Evolutionary conservation across 1,140 invertebrate genomes (phyloP).

Genomic region (Solenopsis fugax): DNA sequence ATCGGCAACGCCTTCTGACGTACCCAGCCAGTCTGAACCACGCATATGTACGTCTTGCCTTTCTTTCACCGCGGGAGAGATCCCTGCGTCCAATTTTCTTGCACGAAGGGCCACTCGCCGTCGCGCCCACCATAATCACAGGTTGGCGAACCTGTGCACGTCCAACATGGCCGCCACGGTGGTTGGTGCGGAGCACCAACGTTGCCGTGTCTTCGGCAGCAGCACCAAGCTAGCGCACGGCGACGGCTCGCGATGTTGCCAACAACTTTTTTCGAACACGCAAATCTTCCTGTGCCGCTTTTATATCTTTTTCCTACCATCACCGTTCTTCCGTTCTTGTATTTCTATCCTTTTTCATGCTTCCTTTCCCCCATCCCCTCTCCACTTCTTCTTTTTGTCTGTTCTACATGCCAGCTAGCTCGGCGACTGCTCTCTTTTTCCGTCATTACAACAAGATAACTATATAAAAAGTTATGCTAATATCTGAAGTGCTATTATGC

Average conservation of each 20-base stretch:
- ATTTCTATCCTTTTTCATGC: conserved; percentile 43
- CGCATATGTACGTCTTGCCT: conserved; percentile 54
- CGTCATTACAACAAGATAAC: conserved; percentile 48
- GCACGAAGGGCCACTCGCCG: conserved; percentile 74
- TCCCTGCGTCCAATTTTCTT: conserved; percentile 84
- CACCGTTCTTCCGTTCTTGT: conserved; percentile 43
- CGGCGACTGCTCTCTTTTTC: conserved; percentile 49
- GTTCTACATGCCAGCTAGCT: conserved; percentile 42
- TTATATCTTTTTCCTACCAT: conserved; percentile 71
- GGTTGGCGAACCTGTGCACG: conserved; percentile 77
- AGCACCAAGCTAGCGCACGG: conserved; percentile 26
- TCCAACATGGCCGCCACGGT: conserved; percentile 82
- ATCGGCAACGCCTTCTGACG: conserved; percentile 84
- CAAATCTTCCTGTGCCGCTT: conserved; percentile 48
- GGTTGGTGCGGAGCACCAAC: conserved; percentile 53
- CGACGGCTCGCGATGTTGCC: conserved; percentile 46
- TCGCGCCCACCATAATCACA: conserved; percentile 84
- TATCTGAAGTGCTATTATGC: conserved; percentile 50
- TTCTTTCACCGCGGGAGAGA: conserved; percentile 72
- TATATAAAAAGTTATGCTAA: conserved; percentile 71
- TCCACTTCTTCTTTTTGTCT: conserved; percentile 24
- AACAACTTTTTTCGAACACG: conserved; percentile 58
- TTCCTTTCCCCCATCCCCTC: background rate
- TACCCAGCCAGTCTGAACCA: conserved; percentile 64
- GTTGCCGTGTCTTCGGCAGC: conserved; percentile 54